phyloP scores from a whole-genome alignment of 2,888 invertebrate genomes.

The Plebejus anna region DNA sequence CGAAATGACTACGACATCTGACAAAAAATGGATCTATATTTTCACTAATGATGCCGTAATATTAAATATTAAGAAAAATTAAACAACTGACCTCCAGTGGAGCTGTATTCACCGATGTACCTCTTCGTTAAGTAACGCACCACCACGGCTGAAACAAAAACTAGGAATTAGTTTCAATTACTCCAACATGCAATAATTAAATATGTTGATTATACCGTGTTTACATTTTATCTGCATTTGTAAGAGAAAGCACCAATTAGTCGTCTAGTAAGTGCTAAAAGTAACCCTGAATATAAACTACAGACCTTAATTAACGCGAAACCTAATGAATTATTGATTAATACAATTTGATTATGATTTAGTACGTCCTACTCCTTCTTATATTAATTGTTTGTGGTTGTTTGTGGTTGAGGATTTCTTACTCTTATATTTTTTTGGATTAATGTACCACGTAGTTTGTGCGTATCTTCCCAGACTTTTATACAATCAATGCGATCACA shows the following conservation, averaged over 20 bases:
- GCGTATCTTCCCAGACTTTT: neutral
- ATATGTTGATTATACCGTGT: conserved; percentile 47
- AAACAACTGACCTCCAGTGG: conserved; percentile 82
- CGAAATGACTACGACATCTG: no score
- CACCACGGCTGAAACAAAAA: conserved; percentile 85
- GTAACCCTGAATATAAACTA: conserved; percentile 69
- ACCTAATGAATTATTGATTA: conserved; percentile 54
- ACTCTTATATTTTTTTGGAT: neutral
- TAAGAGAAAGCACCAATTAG: conserved; percentile 75
- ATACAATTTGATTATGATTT: conserved; percentile 30
- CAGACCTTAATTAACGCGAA: conserved; percentile 74
- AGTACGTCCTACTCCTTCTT: neutral
- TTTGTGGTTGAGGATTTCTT: neutral
- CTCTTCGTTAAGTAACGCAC: conserved; percentile 88
- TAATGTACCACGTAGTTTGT: neutral
- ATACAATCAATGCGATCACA: neutral
- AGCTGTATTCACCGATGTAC: conserved; percentile 90
- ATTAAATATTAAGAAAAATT: no score
- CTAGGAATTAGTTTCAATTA: conserved; percentile 32
- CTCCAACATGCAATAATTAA: conserved; percentile 36
- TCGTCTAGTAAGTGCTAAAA: conserved; percentile 70
- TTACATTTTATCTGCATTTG: conserved; percentile 53
- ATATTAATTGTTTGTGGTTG: neutral
- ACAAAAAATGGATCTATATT: no score
- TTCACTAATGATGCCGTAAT: no score